Percentiles rank a stretch among this genome's conserved stretches.
phyloP scores from a whole-genome alignment of 2,797 vertebrate species.

The Peromyscus eremicus region DNA sequence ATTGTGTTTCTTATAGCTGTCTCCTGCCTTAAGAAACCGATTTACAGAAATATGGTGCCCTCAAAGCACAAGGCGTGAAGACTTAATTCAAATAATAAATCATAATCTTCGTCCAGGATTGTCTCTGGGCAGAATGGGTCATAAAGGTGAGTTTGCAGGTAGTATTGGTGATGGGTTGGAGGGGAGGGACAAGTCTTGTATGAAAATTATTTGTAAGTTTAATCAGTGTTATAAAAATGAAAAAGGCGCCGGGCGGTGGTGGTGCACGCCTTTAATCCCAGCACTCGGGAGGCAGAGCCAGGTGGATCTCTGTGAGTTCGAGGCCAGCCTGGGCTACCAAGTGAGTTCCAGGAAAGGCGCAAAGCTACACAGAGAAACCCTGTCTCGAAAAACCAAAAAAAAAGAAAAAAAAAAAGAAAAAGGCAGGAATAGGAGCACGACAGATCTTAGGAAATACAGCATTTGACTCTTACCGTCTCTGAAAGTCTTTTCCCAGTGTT shows the following conservation, averaged over 20 bases:
- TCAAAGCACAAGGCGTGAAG: constrained; percentile 92
- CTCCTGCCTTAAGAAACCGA: constrained; percentile 96
- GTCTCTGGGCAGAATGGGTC: constrained; percentile 87
- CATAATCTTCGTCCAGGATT: constrained; percentile 94
- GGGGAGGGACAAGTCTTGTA: neutral
- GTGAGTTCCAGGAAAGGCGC: too few species aligned
- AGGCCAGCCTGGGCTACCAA: too few species aligned
- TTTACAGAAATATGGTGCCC: constrained; percentile 99
- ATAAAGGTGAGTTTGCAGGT: constrained; percentile 85
- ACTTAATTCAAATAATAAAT: constrained; percentile 95
- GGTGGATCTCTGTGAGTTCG: too few species aligned
- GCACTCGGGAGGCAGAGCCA: too few species aligned
- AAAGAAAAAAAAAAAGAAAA: neutral
- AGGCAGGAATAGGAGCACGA: neutral
- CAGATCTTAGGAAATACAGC: neutral
- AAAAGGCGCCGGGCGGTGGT: too few species aligned
- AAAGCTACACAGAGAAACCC: too few species aligned
- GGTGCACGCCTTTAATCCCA: too few species aligned
- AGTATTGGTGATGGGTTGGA: neutral
- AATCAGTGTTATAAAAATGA: neutral
- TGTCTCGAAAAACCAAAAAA: too few species aligned
- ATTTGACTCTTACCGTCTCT: neutral
- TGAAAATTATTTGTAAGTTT: neutral
- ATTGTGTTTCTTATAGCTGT: constrained; percentile 90
- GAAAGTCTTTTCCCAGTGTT: neutral